Evolutionary conservation across 2,797 vertebrate species (phyloP), one percentile per base, ranked within the genome.

Genomic region (Chaenodraco wilsoni): DNA sequence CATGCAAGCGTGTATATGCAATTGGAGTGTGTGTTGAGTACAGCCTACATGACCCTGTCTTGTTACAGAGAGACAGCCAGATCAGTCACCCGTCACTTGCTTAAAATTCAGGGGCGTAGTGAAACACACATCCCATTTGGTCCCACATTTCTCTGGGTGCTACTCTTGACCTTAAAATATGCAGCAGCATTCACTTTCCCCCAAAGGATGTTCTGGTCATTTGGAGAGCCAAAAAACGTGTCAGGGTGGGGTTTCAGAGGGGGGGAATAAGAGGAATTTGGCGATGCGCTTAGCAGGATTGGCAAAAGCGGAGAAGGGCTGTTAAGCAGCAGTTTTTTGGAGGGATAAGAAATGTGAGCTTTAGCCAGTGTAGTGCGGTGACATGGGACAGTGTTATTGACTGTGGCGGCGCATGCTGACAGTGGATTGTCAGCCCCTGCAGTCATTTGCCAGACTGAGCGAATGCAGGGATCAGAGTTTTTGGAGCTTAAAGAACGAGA

Each of bases 341-440:
- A 75, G 83, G 90, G 87, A 91, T 92, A 91, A 91, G 87, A 93
- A 89, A 91, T 89, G 89, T 89, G 91, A 92, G 92, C 88, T 92
- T 89, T 91, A 91, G 89, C 90, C 91, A 85, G 89, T 79, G 92
- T 91, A 70, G 92, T 87, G 94, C 85, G 79, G 92, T 84, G 92
- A 93, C 91, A 92, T 77, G 91, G 92, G 90, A 91, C 93, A 93
- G 88, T 21, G 90, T 91, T 92, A 92, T 93, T 91, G 90, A 93
- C 90, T 92, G 89, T 90, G 91, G 90, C 87, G 83, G 87, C 67
- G 87, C 84, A 69, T 87, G 91, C 92, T 94, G 93, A 94, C 94
- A 93, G 82, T 94, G 91, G 92, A 94, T 93, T 93, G 93, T 92
- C 92, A 93, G 89, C 85, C 89, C 89, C 89, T 90, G 90, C 92